Percentiles rank a stretch among this genome's conserved stretches.
phyloP scores from a whole-genome alignment of 2,113 vertebrate species.

The Garra rufa region DNA sequence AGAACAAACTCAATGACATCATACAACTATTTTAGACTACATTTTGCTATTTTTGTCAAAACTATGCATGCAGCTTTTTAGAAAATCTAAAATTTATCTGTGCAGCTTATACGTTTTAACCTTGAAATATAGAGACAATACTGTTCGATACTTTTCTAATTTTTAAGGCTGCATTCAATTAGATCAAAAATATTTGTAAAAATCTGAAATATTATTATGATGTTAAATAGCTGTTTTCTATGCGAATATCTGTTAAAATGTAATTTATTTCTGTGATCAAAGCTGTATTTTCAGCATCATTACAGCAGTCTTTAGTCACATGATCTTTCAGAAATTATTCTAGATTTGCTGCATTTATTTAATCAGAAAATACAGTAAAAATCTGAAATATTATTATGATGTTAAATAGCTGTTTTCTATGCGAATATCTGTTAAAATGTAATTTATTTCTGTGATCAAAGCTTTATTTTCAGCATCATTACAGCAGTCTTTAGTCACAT shows the following conservation, averaged over 20 bases:
- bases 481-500: no score
- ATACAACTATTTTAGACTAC: not conserved
- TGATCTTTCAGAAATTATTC: not conserved
- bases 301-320: not conserved
- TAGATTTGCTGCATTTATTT: not conserved
- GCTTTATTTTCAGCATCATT: no score
- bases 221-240: not conserved
- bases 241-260: not conserved
- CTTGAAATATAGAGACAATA: no score
- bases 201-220: not conserved
- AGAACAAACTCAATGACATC: slow-evolving; percentile 37
- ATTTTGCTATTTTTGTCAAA: no score
- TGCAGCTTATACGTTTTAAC: no score
- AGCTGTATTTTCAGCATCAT: not conserved
- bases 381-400: no score
- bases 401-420: no score
- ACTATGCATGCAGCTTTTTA: no score
- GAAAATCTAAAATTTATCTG: no score
- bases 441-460: no score
- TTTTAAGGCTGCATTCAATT: not conserved
- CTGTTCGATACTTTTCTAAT: not conserved
- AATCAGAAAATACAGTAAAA: no score
- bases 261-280: not conserved
- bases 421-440: no score
- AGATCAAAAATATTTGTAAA: not conserved